These are phyloP conservation scores for Calliopsis andreniformis DNA, from an alignment of 1,140 invertebrate species.

Conservation along the genomic window DNA sequence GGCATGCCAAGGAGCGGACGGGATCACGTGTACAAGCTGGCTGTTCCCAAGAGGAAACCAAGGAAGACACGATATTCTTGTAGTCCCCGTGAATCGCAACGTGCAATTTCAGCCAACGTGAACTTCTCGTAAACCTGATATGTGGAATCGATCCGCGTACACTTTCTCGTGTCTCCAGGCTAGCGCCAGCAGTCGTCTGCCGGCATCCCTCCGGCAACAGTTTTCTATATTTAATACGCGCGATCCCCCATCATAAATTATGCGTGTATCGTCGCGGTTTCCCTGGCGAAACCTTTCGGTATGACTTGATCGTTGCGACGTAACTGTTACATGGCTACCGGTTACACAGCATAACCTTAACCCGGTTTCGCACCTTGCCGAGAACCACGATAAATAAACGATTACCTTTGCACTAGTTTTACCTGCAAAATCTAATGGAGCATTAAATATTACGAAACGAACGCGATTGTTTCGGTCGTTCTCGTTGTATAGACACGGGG, in stretches of 20 bases:
- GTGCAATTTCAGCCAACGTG: not conserved
- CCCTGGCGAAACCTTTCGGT: conserved; percentile 21
- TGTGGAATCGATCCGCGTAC: conserved; percentile 45
- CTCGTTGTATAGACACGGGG: not conserved
- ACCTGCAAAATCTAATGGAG: not conserved
- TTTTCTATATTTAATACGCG: conserved; percentile 31
- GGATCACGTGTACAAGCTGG: not conserved
- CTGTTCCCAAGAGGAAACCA: not conserved
- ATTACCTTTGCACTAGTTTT: conserved; percentile 16
- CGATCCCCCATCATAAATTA: conserved; percentile 29
- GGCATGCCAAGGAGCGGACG: not conserved
- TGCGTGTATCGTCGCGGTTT: conserved; percentile 3
- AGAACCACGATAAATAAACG: conserved; percentile 45
- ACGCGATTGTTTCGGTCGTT: not conserved
- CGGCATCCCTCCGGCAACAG: not conserved
- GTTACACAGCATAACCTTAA: conserved; percentile 70
- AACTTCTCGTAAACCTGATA: conserved; percentile 5
- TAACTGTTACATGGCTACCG: conserved; percentile 59
- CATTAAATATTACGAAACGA: not conserved
- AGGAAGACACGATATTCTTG: not conserved
- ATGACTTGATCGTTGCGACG: conserved; percentile 39
- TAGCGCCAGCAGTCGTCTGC: conserved; percentile 13
- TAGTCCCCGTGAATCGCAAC: not conserved
- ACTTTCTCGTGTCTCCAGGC: conserved; percentile 36
- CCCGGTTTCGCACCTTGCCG: conserved; percentile 65